Evolutionary conservation across 2,113 vertebrate species (phyloP), one percentile per base, ranked within the genome.

Genomic region (Oceanodroma tethys): DNA sequence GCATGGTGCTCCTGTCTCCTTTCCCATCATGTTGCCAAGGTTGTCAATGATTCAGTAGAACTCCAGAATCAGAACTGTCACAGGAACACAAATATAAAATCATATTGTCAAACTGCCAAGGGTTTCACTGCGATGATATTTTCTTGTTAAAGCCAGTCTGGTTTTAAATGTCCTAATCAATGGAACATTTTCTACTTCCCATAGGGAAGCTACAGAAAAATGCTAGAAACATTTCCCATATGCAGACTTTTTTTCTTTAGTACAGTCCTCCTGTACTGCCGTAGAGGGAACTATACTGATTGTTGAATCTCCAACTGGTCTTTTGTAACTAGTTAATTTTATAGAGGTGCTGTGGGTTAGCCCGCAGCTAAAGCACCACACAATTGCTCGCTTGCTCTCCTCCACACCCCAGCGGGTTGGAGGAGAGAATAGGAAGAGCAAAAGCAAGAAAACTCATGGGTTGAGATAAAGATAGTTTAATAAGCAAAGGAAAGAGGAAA

Each of bases 31-130:
- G 63, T 81, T 95, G 84, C 70, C 70, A 72, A 50, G 76, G 76
- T 30, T 94, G 94, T 93, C 93, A 95, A 56, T 79, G 88, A 53
- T 91, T 91, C 81, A 91, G 36, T 38, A 70, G 66, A 94, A 87
- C 74, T 79, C 45, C 78, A 93, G 73, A 91, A 94, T 93, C 94
- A 96, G 76, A 93, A 79, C 76, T 94, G 88, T 91, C 88, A 95
- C 34, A 75, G 47, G 79, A 95, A 68, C 26, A 66, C 43, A 92
- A 92, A 92, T 75, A 88, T 74, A 65, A 95, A 94, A 86, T 93
- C 81, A 93, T 87, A 65, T 73, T 93, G 83, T 94, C 95, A 95
- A 79, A 70, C 81, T 93, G 88, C 58, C 89, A 92, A 86, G 75
- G 22, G 89, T 85, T 80, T 94, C 56, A 81, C 27, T 66, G 66